Evolutionary conservation across 2,888 invertebrate species (phyloP).

Genomic region (Macaria liturata): DNA sequence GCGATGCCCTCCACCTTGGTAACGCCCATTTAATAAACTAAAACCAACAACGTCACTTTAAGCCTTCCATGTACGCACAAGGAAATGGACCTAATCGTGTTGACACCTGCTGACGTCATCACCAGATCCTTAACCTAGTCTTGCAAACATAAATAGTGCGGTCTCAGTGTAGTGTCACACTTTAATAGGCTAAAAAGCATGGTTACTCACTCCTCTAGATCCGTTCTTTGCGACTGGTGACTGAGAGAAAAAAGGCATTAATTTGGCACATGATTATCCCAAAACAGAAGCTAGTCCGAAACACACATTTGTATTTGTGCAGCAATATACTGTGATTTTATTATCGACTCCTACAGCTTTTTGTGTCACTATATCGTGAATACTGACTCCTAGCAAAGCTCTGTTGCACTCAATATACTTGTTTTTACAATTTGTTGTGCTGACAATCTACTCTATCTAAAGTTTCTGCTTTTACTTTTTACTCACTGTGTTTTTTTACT

Average conservation of each 20-base stretch:
- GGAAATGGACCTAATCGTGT: slow-evolving; percentile 23
- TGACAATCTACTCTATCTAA: slow-evolving; percentile 17
- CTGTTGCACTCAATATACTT: slow-evolving; percentile 19
- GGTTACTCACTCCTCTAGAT: slow-evolving; percentile 75
- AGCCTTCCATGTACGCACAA: slow-evolving; percentile 35
- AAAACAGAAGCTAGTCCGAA: slow-evolving; percentile 26
- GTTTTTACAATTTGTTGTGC: slow-evolving; percentile 34
- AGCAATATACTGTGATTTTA: slow-evolving; percentile 35
- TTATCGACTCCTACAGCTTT: slow-evolving; percentile 31
- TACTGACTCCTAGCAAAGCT: slow-evolving; percentile 33
- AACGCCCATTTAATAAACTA: slow-evolving; percentile 81
- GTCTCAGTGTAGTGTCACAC: slow-evolving; percentile 40
- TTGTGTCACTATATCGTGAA: slow-evolving; percentile 15
- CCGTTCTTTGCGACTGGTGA: slow-evolving; percentile 70
- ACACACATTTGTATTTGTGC: slow-evolving; percentile 38
- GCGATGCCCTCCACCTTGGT: slow-evolving; percentile 79
- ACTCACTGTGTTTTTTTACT: slow-evolving; percentile 30
- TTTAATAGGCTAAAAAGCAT: slow-evolving; percentile 38
- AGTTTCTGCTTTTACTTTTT: slow-evolving; percentile 9
- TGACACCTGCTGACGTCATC: slow-evolving; percentile 28
- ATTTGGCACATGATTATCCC: slow-evolving; percentile 32
- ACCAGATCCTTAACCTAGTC: slow-evolving; percentile 31
- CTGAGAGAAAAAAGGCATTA: slow-evolving; percentile 66
- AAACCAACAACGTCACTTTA: slow-evolving; percentile 59
- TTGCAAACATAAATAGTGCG: slow-evolving; percentile 41